These are phyloP conservation scores for Embidobia sp. DNA, from an alignment of 2,888 invertebrate genomes.

Conservation along the genomic window DNA sequence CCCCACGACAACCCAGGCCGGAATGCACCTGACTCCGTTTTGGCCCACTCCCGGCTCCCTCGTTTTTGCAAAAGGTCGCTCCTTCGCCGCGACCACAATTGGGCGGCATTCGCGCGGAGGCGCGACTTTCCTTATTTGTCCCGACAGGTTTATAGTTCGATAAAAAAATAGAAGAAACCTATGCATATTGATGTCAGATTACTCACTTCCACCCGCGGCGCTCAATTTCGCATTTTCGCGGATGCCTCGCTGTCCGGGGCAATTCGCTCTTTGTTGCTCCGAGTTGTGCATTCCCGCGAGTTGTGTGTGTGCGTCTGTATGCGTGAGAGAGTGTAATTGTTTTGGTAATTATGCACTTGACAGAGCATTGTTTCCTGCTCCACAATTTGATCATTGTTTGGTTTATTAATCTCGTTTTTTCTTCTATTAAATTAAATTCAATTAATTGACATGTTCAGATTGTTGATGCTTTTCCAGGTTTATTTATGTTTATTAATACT, in stretches of 20 bases:
- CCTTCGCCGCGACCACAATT: background rate
- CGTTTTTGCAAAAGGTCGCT: background rate
- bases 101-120: slow-evolving; percentile 52
- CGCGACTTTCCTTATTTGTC: slow-evolving; percentile 74
- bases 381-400: background rate
- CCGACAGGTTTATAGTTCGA: slow-evolving; percentile 68
- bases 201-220: background rate
- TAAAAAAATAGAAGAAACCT: slow-evolving; percentile 23
- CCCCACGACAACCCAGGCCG: background rate
- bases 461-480: no score
- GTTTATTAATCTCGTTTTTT: background rate
- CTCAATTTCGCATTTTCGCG: slow-evolving; percentile 8
- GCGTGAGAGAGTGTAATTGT: slow-evolving; percentile 44
- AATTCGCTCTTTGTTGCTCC: slow-evolving; percentile 10
- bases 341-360: slow-evolving; percentile 48
- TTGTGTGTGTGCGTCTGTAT: slow-evolving; percentile 7
- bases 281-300: slow-evolving; percentile 3
- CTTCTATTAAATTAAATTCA: background rate
- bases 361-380: slow-evolving; percentile 20
- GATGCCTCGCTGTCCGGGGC: no score
- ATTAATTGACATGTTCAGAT: no score
- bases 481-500: no score
- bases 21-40: no score
- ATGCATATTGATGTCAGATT: slow-evolving; percentile 32
- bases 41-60: background rate